Conservation (phyloP, 2,113 vertebrate species). For the Zootoca vivipara region DNA sequence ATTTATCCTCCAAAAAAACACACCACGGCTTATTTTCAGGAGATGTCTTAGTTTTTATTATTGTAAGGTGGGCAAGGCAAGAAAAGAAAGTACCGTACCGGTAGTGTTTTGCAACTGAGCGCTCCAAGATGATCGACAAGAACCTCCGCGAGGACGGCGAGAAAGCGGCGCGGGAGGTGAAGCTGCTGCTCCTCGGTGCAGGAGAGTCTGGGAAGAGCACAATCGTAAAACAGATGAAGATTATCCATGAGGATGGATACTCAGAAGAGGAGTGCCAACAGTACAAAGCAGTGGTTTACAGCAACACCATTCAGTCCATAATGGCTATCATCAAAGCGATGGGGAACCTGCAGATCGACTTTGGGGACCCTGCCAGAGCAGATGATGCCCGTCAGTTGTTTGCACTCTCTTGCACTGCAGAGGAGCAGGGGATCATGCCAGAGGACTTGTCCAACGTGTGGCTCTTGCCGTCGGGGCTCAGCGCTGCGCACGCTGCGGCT, state of each 20-base stretch:
- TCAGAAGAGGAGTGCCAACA: constrained; percentile 97
- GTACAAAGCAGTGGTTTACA: constrained; percentile 96
- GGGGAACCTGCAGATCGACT: constrained; percentile 93
- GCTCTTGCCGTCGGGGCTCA: no score
- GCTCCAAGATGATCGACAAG: constrained; percentile 96
- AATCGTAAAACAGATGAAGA: constrained; percentile 99
- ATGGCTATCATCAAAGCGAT: constrained; percentile 99
- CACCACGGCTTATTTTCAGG: no score
- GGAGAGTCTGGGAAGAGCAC: constrained; percentile 98
- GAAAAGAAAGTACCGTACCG: no score
- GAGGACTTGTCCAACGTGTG: constrained; percentile 90
- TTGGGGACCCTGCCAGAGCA: constrained; percentile 81
- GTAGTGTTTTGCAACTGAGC: constrained; percentile 92
- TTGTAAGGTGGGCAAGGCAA: no score
- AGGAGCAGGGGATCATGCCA: constrained; percentile 93
- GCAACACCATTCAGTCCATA: constrained; percentile 98
- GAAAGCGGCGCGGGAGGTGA: constrained; percentile 94
- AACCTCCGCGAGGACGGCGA: constrained; percentile 95
- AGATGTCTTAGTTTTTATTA: no score
- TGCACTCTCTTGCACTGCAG: constrained; percentile 88
- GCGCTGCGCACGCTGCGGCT: no score
- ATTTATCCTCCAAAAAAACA: no score
- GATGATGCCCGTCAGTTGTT: constrained; percentile 97
- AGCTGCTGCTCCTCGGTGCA: constrained; percentile 92
- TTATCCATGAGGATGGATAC: constrained; percentile 97